Evolutionary conservation across 2,888 invertebrate genomes (phyloP).

Genomic region (Limnephilus auricula): DNA sequence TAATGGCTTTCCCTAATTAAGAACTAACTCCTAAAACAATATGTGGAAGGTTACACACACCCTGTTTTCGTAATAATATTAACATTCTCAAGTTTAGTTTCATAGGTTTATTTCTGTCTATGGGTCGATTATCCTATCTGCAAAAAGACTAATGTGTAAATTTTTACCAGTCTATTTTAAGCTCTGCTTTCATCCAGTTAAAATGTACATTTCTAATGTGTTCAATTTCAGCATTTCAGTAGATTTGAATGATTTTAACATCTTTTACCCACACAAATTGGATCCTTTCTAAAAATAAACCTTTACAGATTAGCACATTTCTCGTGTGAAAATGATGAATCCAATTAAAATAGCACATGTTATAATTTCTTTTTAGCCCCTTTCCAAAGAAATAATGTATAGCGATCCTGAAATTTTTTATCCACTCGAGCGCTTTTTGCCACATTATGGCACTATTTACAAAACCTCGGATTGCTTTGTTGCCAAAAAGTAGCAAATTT

Average conservation of each 20-base stretch:
- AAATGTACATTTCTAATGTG: neutral
- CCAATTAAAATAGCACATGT: neutral
- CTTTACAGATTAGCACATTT: neutral
- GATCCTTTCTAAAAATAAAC: neutral
- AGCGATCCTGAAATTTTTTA: neutral
- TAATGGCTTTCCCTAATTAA: neutral
- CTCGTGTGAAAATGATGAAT: neutral
- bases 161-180: neutral
- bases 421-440: too few relatives aligned
- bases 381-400: neutral
- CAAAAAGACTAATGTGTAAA: neutral
- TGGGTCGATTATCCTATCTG: neutral
- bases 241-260: neutral
- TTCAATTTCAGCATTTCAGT: neutral
- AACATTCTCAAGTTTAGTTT: neutral
- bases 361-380: neutral
- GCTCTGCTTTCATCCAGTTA: neutral
- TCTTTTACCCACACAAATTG: neutral
- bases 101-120: neutral
- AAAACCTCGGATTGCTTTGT: too few relatives aligned
- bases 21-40: neutral
- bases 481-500: too few relatives aligned
- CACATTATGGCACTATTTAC: too few relatives aligned
- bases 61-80: neutral
- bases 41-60: neutral